Conservation (phyloP, 1,140 invertebrate genomes). For the Conopomorpha cramerella region DNA sequence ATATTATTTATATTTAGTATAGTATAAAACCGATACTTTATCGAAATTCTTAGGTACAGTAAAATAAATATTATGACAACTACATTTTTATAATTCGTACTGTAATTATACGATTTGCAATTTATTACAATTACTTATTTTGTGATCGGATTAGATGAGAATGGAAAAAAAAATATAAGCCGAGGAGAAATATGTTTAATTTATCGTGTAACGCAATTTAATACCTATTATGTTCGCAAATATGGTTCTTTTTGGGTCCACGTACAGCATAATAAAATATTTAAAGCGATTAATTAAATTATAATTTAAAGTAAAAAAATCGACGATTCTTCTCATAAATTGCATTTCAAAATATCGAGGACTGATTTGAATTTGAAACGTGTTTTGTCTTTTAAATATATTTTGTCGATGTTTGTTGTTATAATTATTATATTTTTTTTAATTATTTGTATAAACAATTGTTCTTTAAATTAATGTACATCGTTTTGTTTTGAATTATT, state of each 20-base stretch:
- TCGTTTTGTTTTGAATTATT: slow-evolving; percentile 71
- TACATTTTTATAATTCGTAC: slow-evolving; percentile 27
- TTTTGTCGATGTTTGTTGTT: slow-evolving; percentile 67
- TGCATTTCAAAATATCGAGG: slow-evolving; percentile 54
- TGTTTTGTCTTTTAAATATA: slow-evolving; percentile 59
- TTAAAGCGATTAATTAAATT: too few species aligned
- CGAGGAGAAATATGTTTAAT: too few species aligned
- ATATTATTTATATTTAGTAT: slow-evolving; percentile 58
- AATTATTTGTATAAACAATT: slow-evolving; percentile 69
- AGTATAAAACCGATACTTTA: slow-evolving; percentile 25
- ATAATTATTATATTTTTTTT: slow-evolving; percentile 67
- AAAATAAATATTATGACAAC: slow-evolving; percentile 50
- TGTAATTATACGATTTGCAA: too few species aligned
- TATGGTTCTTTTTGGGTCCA: slow-evolving; percentile 32
- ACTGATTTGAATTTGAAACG: slow-evolving; percentile 54
- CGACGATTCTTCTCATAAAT: slow-evolving; percentile 52
- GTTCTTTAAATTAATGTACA: slow-evolving; percentile 73
- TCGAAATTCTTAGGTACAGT: slow-evolving; percentile 39
- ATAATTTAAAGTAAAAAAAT: slow-evolving; percentile 31
- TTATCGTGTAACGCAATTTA: too few species aligned
- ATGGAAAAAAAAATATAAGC: too few species aligned
- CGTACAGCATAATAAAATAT: too few species aligned
- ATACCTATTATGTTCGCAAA: too few species aligned
- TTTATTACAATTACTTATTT: not conserved
- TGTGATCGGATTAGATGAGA: too few species aligned